phyloP scores from a whole-genome alignment of 2,113 vertebrate genomes.

The Mirza zaza region DNA sequence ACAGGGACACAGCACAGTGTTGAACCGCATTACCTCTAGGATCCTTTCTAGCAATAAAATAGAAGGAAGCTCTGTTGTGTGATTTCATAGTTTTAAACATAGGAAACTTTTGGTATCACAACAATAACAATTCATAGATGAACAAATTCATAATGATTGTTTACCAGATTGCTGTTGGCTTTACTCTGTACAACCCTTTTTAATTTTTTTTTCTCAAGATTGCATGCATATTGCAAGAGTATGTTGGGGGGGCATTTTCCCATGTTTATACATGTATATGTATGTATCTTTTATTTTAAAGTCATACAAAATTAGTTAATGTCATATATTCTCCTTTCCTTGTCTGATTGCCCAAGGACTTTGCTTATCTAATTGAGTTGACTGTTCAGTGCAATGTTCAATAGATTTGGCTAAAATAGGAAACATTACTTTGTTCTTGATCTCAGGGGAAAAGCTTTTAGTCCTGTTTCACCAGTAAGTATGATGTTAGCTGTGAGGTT shows the following conservation, averaged over 20 bases:
- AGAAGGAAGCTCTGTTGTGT: neutral
- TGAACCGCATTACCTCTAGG: neutral
- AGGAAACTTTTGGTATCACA: neutral
- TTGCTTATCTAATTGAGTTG: neutral
- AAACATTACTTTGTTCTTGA: neutral
- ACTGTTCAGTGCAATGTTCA: neutral
- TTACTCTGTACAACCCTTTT: neutral
- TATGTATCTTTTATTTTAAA: neutral
- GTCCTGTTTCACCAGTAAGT: neutral
- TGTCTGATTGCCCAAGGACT: neutral
- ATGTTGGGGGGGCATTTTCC: too few relatives aligned
- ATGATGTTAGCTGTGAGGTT: neutral
- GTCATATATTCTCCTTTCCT: neutral
- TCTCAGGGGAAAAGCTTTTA: neutral
- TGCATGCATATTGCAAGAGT: too few relatives aligned
- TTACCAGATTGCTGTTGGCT: neutral
- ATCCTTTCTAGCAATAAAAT: neutral
- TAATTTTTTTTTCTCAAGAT: too few relatives aligned
- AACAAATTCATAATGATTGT: neutral
- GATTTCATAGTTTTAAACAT: slow-evolving; percentile 9
- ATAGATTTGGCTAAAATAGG: neutral
- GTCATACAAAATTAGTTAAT: neutral
- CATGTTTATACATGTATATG: too few relatives aligned
- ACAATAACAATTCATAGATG: neutral
- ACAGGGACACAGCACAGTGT: neutral